These are phyloP conservation scores for Drosophila fulvimacula DNA, from an alignment of 2,888 invertebrate genomes.

Conservation along the genomic window DNA sequence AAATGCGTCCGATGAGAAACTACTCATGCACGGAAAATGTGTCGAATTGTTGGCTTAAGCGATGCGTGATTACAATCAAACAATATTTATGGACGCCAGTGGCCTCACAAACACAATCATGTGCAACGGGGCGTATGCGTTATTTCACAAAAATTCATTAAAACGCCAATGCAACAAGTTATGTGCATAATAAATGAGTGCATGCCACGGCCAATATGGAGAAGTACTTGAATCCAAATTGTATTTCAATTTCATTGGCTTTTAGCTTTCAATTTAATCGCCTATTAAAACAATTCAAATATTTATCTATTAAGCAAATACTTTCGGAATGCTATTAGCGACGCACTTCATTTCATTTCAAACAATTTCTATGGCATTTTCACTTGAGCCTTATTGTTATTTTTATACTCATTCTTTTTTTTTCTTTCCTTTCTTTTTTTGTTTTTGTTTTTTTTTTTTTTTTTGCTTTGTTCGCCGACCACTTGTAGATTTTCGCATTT, in stretches of 20 bases:
- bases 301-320: not conserved
- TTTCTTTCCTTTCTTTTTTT: conserved; percentile 14
- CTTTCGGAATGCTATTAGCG: conserved; percentile 2
- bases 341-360: conserved; percentile 29
- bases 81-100: conserved; percentile 24
- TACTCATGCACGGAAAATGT: conserved; percentile 25
- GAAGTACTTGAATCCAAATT: not conserved
- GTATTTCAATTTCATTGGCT: not conserved
- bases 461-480: conserved; percentile 46
- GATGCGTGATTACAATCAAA: conserved; percentile 34
- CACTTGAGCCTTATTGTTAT: conserved; percentile 31
- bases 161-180: conserved; percentile 21
- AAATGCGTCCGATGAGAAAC: conserved; percentile 1
- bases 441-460: conserved; percentile 2
- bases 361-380: conserved; percentile 56
- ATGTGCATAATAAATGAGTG: conserved; percentile 26
- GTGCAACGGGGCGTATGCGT: conserved; percentile 34
- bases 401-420: conserved; percentile 10
- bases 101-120: conserved; percentile 16
- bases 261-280: too few relatives aligned
- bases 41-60: conserved; percentile 22
- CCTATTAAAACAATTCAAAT: not conserved
- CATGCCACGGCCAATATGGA: not conserved
- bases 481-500: conserved; percentile 76
- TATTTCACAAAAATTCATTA: conserved; percentile 29